Evolutionary conservation across 2,113 vertebrate genomes (phyloP).

Genomic region (Camarhynchus parvulus): DNA sequence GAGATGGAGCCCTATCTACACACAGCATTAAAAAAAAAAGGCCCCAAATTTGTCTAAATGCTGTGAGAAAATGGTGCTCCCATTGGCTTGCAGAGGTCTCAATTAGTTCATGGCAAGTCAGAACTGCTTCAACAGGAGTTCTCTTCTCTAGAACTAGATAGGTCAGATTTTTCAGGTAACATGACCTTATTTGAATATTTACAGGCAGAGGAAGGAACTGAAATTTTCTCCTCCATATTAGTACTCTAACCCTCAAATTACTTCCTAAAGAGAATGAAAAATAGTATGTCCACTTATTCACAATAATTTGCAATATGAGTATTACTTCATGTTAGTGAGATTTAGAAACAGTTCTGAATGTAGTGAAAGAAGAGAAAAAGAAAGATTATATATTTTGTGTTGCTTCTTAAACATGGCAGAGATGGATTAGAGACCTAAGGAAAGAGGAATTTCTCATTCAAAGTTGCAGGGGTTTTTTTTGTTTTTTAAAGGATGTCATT

Average conservation of each 20-base stretch:
- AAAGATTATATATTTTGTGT: neutral
- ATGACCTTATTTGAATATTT: neutral
- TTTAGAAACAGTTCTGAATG: neutral
- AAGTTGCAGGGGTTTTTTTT: rapidly evolving
- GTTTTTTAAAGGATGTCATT: neutral
- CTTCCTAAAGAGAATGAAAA: neutral
- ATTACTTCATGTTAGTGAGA: neutral
- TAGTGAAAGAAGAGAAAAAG: neutral
- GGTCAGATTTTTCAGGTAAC: neutral
- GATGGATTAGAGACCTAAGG: neutral
- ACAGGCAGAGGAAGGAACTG: neutral
- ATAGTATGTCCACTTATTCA: neutral
- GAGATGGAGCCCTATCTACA: neutral
- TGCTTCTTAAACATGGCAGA: neutral
- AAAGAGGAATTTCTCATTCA: neutral
- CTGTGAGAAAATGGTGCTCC: neutral
- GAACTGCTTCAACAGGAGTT: neutral
- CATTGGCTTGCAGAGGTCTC: neutral
- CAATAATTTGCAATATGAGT: neutral
- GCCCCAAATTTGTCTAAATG: neutral
- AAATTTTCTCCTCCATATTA: neutral
- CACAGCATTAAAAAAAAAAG: neutral
- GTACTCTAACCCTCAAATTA: neutral
- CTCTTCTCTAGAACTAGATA: neutral
- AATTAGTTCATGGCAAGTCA: neutral